These are phyloP conservation scores for Anniella stebbinsi DNA, from an alignment of 2,797 vertebrate genomes.

Conservation along the genomic window DNA sequence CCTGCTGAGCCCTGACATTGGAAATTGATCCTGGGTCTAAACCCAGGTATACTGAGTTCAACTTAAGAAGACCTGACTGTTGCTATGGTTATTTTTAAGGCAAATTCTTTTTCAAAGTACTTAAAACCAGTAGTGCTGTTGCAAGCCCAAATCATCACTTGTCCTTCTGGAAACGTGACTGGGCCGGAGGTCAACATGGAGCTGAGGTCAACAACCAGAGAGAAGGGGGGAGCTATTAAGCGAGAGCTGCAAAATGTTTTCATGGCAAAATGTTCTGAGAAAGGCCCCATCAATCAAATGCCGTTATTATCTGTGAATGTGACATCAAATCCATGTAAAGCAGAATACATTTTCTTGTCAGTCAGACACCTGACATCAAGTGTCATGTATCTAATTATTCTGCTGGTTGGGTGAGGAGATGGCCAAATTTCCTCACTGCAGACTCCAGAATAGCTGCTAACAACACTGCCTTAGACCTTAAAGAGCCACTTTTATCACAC, in stretches of 20 bases:
- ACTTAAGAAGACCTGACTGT: not conserved
- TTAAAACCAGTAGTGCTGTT: not conserved
- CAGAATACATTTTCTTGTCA: constrained; percentile 58
- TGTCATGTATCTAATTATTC: constrained; percentile 11
- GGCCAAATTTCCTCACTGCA: not conserved
- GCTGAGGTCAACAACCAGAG: constrained; percentile 50
- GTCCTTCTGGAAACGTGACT: constrained; percentile 15
- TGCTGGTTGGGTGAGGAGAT: not conserved
- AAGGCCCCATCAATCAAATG: constrained; percentile 58
- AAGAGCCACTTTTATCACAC: no score
- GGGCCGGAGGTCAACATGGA: constrained; percentile 54
- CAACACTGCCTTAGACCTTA: no score
- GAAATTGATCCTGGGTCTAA: not conserved
- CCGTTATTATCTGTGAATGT: not conserved
- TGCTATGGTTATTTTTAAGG: not conserved
- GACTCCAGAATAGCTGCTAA: not conserved
- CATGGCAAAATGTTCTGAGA: constrained; percentile 51
- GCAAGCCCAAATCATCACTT: not conserved
- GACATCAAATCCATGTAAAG: constrained; percentile 37
- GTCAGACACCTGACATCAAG: constrained; percentile 47
- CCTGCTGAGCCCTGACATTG: not conserved
- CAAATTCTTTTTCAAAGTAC: not conserved
- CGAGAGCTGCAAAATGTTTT: constrained; percentile 27
- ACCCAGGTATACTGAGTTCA: not conserved
- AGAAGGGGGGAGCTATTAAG: constrained; percentile 59